Base-by-base conservation (phyloP, 1,140 invertebrate species). In the Araneus ventricosus region DNA sequence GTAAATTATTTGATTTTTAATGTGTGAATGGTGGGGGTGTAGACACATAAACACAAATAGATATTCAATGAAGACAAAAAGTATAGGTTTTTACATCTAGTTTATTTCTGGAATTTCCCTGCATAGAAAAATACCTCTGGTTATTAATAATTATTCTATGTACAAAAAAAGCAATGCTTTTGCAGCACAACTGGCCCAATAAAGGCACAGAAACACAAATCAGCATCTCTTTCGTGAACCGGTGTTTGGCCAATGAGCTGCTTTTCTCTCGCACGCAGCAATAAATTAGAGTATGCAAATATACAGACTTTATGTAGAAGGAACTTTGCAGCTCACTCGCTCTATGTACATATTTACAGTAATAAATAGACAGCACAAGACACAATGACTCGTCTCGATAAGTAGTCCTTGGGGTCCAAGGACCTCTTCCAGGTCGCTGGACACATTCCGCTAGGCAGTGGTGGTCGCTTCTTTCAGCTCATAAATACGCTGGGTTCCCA, bases 61-160 rank as follows among this genome's bases (percentile, higher is more conserved):
- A n/a, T n/a, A 27, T 34, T 34, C 27, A 75, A 75, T 75, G 70
- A 75, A 20, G 37, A 30, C 34, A 37, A 34, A 75, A 37, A 10
- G 6, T 39, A 63, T 39, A 57, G 39, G n/a, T n/a, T n/a, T 82
- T 89, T 63, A 92, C 84, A 92, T 92, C 91, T 92, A 92, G 91
- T 92, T 92, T 92, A 92, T 92, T 92, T 92, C n/a, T 92, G 85
- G 91, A 92, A 92, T 92, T 92, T 92, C 91, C 91, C n/a, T n/a
- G n/a, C n/a, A n/a, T 92, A 92, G 91, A 92, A 92, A 92, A 92
- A 92, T 92, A 92, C 91, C 91, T 92, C n/a, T 92, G 91, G 57
- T 92, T 92, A 92, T n/a, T 34, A 63, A 86, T 85, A 87, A 90
- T 67, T 87, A 87, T 87, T 92, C 87, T n/a, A n/a, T 92, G 27